A percentile compares a stretch with the other conserved stretches of the same genome.
Conservation (phyloP, 2,888 invertebrate species). For the Cosmia trapezina region DNA sequence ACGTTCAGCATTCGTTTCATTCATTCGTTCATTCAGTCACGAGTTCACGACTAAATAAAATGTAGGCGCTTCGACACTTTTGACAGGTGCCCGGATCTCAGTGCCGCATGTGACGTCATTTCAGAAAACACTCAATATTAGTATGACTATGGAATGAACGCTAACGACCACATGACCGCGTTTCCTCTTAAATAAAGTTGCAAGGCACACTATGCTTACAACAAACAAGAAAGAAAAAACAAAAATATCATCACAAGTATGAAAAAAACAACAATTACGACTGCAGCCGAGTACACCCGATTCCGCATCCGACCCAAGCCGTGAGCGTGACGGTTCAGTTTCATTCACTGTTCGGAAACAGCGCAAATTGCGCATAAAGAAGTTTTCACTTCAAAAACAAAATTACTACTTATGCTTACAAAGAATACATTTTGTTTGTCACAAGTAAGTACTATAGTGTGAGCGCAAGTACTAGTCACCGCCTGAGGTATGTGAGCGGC, state of each 20-base stretch:
- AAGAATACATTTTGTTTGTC: not conserved
- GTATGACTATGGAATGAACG: not conserved
- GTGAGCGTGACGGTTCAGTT: not conserved
- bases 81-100: too few species aligned
- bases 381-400: not conserved
- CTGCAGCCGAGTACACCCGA: not conserved
- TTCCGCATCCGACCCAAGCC: not conserved
- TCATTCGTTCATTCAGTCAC: too few species aligned
- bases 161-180: not conserved
- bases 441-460: not conserved
- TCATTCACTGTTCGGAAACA: not conserved
- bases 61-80: too few species aligned
- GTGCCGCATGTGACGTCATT: too few species aligned
- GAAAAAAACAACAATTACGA: not conserved
- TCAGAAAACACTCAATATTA: too few species aligned
- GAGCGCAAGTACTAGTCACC: too few species aligned
- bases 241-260: not conserved
- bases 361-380: not conserved
- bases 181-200: not conserved
- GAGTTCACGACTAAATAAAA: too few species aligned
- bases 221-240: constrained; percentile 3
- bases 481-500: too few species aligned
- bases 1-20: too few species aligned
- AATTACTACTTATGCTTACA: not conserved
- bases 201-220: not conserved